phyloP scores from a whole-genome alignment of 2,888 invertebrate species.

The Aporophyla nigra region DNA sequence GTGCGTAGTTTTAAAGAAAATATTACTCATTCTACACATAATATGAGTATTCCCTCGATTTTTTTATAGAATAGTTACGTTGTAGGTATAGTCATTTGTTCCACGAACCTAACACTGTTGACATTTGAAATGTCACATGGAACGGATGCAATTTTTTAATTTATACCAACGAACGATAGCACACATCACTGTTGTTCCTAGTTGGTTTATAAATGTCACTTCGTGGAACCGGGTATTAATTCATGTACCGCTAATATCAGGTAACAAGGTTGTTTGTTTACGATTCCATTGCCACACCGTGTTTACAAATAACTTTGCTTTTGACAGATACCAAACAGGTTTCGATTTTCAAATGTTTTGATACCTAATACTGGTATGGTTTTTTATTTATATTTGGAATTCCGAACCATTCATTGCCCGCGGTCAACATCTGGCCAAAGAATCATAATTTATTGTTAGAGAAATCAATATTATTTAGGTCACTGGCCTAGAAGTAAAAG shows the following conservation, averaged over 20 bases:
- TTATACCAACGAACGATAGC: constrained; percentile 15
- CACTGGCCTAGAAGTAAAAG: constrained; percentile 36
- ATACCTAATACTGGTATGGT: neutral
- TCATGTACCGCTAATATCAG: constrained; percentile 18
- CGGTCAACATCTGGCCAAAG: neutral
- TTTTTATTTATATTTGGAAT: neutral
- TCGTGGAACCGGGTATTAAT: constrained; percentile 23
- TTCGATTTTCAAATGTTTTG: constrained; percentile 23
- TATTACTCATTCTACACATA: too few relatives aligned
- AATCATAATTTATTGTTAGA: neutral
- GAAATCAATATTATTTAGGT: constrained; percentile 25
- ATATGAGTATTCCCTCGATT: too few relatives aligned
- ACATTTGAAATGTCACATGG: constrained; percentile 26
- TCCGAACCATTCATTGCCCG: constrained; percentile 8
- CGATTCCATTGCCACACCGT: constrained; percentile 5
- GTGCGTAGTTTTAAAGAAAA: too few relatives aligned
- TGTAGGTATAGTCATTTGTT: neutral
- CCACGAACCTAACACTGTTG: neutral
- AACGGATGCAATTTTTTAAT: constrained; percentile 37
- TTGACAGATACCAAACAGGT: constrained; percentile 8
- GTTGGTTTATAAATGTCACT: neutral
- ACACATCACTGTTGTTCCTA: constrained; percentile 1
- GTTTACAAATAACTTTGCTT: constrained; percentile 33
- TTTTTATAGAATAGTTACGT: too few relatives aligned
- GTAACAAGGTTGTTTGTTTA: constrained; percentile 27